Base-by-base conservation (phyloP, 2,888 invertebrate genomes). In the Rhingia campestris region DNA sequence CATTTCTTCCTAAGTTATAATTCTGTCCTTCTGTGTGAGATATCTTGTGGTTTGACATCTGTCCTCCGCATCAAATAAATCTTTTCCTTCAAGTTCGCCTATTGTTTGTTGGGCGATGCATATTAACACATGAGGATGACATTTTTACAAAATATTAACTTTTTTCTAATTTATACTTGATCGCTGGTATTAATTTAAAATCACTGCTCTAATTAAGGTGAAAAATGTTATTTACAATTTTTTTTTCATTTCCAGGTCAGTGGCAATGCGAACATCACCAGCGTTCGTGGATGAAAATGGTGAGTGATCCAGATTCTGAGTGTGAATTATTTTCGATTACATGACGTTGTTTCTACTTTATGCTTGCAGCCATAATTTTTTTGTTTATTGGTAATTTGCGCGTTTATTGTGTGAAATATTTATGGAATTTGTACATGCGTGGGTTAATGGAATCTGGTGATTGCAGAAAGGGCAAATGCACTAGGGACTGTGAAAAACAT, bases 241-340 rank as follows among this genome's bases (percentile, higher is more conserved):
- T 86, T 14, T 75, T 54, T 86, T 70, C 69, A 41, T 70, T 82
- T 72, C 81, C 89, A 91, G 91, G 91, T 91, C 91, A 87, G 88
- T 91, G 81, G 90, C 90, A 86, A 89, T 91, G 90, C 90, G 90
- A 73, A 89, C 90, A 86, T 91, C 89, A 86, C 89, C 89, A 87
- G 88, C 89, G 74, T 91, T 90, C 87, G 88, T 89, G 39, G 91
- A 91, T 86, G 90, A 90, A 89, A 91, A 90, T 88, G 91, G 91
- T 91, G 88, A 88, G 91, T 90, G 76, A 58, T 64, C 45, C 30
- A 32, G 9, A 22, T 39, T 39, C 22, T 43, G 6, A 0, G 14
- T 32, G 9, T n/a, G 41, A 32, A n/a, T 32, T 12, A 30, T 12
- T 39, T 37, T 22, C 39, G 22, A 39, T 12, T 53, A n/a, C 33